Conservation (phyloP, 1,140 invertebrate genomes). For the Lethocerus indicus region DNA sequence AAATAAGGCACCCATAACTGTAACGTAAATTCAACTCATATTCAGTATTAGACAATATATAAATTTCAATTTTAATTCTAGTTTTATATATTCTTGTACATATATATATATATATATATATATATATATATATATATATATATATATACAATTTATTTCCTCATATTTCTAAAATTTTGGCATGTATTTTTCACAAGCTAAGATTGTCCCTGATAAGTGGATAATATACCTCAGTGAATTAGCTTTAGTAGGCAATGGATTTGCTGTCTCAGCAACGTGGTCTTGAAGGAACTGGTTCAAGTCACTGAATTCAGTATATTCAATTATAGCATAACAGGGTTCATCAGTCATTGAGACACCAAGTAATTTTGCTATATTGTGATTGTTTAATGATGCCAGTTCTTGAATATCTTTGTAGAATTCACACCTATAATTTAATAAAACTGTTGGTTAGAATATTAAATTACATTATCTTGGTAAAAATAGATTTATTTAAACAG, state of each 20-base stretch:
- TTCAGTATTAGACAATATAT: background rate
- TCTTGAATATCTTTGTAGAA: slow-evolving; percentile 52
- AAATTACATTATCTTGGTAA: too few species aligned
- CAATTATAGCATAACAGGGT: slow-evolving; percentile 47
- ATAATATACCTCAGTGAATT: slow-evolving; percentile 38
- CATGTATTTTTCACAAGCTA: too few species aligned
- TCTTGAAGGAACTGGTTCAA: slow-evolving; percentile 61
- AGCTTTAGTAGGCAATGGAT: slow-evolving; percentile 31
- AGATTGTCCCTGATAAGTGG: too few species aligned
- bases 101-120: too few species aligned
- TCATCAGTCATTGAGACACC: slow-evolving; percentile 60
- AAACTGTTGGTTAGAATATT: too few species aligned
- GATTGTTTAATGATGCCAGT: slow-evolving; percentile 37
- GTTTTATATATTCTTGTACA: too few species aligned
- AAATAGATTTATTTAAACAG: too few species aligned
- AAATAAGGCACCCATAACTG: slow-evolving; percentile 49
- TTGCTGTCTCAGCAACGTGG: slow-evolving; percentile 51
- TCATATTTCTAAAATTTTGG: too few species aligned
- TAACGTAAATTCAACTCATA: slow-evolving; percentile 15
- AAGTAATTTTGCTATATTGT: slow-evolving; percentile 32
- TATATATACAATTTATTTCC: too few species aligned
- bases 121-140: too few species aligned
- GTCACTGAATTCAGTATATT: slow-evolving; percentile 47
- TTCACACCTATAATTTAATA: slow-evolving; percentile 29
- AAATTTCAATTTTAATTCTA: too few species aligned